phyloP scores from a whole-genome alignment of 2,888 invertebrate species.

The Trichopria drosophilae region DNA sequence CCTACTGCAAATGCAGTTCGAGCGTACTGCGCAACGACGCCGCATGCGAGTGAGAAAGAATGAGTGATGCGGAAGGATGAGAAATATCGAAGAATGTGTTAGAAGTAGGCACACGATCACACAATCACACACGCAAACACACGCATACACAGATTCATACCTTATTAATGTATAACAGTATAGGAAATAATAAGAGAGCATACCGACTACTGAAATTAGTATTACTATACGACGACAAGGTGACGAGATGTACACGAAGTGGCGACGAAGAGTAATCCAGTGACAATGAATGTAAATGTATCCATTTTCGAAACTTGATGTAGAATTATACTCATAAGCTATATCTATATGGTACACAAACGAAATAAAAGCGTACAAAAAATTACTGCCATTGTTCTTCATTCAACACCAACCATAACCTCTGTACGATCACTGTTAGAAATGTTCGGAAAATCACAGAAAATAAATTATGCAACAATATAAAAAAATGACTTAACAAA shows the following conservation, averaged over 20 bases:
- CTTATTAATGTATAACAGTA: slow-evolving; percentile 56
- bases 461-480: no score
- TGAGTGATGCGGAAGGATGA: slow-evolving; percentile 13
- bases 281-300: slow-evolving; percentile 60
- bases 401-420: no score
- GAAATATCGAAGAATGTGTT: slow-evolving; percentile 21
- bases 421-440: no score
- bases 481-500: no score
- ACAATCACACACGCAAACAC: slow-evolving; percentile 21
- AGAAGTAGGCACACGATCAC: slow-evolving; percentile 11
- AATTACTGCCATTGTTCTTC: no score
- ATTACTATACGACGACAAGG: slow-evolving; percentile 42
- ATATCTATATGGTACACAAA: slow-evolving; percentile 59
- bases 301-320: slow-evolving; percentile 59
- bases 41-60: slow-evolving; percentile 21
- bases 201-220: slow-evolving; percentile 55
- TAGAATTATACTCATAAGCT: slow-evolving; percentile 60
- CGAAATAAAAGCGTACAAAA: slow-evolving; percentile 58
- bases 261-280: slow-evolving; percentile 53
- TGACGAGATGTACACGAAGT: slow-evolving; percentile 37
- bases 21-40: slow-evolving; percentile 11
- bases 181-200: slow-evolving; percentile 51
- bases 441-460: no score
- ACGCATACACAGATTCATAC: slow-evolving; percentile 38
- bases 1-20: slow-evolving; percentile 8